Conservation (phyloP, 2,797 vertebrate species). For the Threskiornis aethiopicus region DNA sequence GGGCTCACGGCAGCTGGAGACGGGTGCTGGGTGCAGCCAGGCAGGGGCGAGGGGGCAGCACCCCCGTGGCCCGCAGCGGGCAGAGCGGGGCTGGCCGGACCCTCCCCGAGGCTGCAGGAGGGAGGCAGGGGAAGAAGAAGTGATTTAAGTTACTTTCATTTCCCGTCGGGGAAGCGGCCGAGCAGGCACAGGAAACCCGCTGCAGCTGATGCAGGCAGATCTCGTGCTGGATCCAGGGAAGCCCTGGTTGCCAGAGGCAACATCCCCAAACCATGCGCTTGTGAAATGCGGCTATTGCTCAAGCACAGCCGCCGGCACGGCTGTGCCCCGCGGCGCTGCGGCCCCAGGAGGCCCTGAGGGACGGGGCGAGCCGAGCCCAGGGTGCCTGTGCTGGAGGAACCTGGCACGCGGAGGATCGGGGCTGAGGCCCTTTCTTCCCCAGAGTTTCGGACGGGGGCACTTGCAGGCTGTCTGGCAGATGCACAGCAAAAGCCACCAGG, state of each 20-base stretch:
- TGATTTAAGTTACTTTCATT: neutral
- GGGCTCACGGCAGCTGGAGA: neutral
- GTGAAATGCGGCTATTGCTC: constrained; percentile 14
- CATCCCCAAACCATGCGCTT: neutral
- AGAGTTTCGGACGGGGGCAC: accelerated
- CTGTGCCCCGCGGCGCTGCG: accelerated
- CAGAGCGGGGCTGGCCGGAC: neutral
- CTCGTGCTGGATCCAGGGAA: neutral
- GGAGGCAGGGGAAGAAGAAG: neutral
- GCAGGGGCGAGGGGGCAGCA: neutral
- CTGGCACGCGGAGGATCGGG: accelerated
- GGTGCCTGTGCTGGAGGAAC: neutral
- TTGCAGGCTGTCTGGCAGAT: neutral
- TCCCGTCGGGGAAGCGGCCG: neutral
- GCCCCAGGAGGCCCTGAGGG: neutral
- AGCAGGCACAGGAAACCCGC: neutral
- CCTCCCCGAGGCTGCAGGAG: neutral
- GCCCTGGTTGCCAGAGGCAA: neutral
- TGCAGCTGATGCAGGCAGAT: constrained; percentile 15
- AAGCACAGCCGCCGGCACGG: neutral
- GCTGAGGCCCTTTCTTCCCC: neutral
- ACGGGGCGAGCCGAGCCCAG: accelerated
- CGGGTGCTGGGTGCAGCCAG: neutral
- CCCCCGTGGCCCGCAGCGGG: too few relatives aligned
- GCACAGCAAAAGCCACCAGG: accelerated